A percentile compares a stretch with the other conserved stretches of the same genome.
Evolutionary conservation across 2,797 vertebrate species (phyloP).

Genomic region (Melanotaenia boesemani): DNA sequence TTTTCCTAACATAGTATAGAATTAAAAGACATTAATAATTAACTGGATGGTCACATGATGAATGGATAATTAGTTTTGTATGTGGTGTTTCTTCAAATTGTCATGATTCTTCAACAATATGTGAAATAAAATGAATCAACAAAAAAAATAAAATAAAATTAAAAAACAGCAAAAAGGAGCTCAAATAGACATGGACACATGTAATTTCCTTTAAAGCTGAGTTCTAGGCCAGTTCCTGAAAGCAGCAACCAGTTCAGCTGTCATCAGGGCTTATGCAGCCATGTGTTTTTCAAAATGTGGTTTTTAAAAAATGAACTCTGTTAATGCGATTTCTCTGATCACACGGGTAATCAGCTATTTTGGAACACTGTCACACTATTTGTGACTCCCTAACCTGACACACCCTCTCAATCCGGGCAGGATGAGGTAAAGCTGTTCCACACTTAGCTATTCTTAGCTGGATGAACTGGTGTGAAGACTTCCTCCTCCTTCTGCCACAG

Average conservation of each 20-base stretch:
- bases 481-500: constrained; percentile 52
- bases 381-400: constrained; percentile 44
- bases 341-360: constrained; percentile 33
- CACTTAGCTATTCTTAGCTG: constrained; percentile 65
- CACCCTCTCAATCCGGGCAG: constrained; percentile 46
- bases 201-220: not conserved
- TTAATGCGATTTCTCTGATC: constrained; percentile 36
- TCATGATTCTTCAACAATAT: too few relatives aligned
- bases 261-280: constrained; percentile 23
- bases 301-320: constrained; percentile 8
- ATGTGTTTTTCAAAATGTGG: constrained; percentile 9
- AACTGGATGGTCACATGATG: not conserved
- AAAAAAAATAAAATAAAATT: too few relatives aligned
- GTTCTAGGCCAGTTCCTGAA: constrained; percentile 1
- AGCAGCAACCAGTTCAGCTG: constrained; percentile 9
- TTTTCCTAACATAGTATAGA: not conserved
- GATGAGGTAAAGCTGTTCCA: constrained; percentile 67
- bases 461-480: constrained; percentile 60
- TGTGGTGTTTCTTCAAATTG: not conserved
- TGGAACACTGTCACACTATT: constrained; percentile 18
- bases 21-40: not conserved
- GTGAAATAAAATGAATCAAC: too few relatives aligned
- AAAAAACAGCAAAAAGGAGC: too few relatives aligned
- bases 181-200: too few relatives aligned
- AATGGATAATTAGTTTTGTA: not conserved